A percentile compares a stretch with the other conserved stretches of the same genome.
These are phyloP conservation scores for Cylloceria caligata DNA, from an alignment of 2,888 invertebrate genomes.

Conservation along the genomic window DNA sequence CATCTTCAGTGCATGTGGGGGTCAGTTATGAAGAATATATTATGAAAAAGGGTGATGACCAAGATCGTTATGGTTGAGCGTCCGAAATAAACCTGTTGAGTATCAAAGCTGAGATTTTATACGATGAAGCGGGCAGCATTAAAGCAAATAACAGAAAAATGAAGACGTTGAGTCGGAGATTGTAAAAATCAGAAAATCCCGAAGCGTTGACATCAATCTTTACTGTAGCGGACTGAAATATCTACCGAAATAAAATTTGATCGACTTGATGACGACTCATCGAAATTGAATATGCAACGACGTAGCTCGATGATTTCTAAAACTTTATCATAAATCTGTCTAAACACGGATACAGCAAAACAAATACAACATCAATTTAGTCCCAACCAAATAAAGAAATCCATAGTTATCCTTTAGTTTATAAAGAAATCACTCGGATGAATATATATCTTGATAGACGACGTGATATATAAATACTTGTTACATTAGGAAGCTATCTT, in stretches of 20 bases:
- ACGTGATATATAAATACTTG: not conserved
- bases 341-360: no score
- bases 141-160: not conserved
- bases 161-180: not conserved
- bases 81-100: conserved; percentile 67
- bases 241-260: not conserved
- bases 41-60: conserved; percentile 70
- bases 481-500: not conserved
- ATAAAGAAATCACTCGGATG: not conserved
- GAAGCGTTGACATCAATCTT: not conserved
- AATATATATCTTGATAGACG: not conserved
- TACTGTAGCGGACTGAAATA: not conserved
- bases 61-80: conserved; percentile 8
- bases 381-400: not conserved
- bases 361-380: no score
- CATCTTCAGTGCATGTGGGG: conserved; percentile 14
- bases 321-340: no score
- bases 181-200: not conserved
- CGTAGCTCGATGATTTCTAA: no score
- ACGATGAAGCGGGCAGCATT: not conserved
- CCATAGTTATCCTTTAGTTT: not conserved
- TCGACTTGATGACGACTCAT: not conserved
- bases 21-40: conserved; percentile 76
- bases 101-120: conserved; percentile 67
- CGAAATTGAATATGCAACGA: no score